Conservation (phyloP, 2,797 vertebrate species). For the Myripristis murdjan region DNA sequence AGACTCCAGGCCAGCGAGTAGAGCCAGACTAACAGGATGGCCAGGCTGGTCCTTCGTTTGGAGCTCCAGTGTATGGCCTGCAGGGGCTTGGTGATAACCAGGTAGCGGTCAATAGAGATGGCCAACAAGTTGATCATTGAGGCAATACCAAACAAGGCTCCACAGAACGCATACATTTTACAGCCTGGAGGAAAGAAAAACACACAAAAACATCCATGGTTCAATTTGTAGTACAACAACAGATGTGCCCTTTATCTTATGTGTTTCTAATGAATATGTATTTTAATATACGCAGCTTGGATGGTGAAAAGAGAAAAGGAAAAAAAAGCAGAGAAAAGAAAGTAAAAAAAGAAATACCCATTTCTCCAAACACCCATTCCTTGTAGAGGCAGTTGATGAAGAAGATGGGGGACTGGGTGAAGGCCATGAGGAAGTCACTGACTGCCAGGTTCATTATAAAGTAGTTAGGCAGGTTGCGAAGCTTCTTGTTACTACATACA, state of each 20-base stretch:
- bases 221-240: no score
- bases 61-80: slow-evolving; percentile 87
- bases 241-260: neutral
- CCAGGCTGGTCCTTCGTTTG: slow-evolving; percentile 86
- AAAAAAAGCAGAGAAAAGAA: neutral
- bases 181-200: slow-evolving; percentile 75
- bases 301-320: neutral
- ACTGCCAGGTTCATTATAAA: slow-evolving; percentile 93
- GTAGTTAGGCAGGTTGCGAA: slow-evolving; percentile 91
- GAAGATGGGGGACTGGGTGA: slow-evolving; percentile 94
- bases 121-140: slow-evolving; percentile 96
- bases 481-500: slow-evolving; percentile 89
- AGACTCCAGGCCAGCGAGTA: slow-evolving; percentile 96
- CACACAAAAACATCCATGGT: no score
- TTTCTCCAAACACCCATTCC: slow-evolving; percentile 93
- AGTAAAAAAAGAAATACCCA: slow-evolving; percentile 82
- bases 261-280: no score
- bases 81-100: slow-evolving; percentile 94
- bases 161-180: slow-evolving; percentile 95
- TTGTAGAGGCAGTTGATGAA: slow-evolving; percentile 93
- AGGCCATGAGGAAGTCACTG: slow-evolving; percentile 95
- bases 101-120: slow-evolving; percentile 94
- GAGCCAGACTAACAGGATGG: slow-evolving; percentile 91
- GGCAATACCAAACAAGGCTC: slow-evolving; percentile 93
- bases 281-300: no score